A percentile compares a stretch with the other conserved stretches of the same genome.
phyloP scores from a whole-genome alignment of 2,797 vertebrate species.

The Cygnus olor region DNA sequence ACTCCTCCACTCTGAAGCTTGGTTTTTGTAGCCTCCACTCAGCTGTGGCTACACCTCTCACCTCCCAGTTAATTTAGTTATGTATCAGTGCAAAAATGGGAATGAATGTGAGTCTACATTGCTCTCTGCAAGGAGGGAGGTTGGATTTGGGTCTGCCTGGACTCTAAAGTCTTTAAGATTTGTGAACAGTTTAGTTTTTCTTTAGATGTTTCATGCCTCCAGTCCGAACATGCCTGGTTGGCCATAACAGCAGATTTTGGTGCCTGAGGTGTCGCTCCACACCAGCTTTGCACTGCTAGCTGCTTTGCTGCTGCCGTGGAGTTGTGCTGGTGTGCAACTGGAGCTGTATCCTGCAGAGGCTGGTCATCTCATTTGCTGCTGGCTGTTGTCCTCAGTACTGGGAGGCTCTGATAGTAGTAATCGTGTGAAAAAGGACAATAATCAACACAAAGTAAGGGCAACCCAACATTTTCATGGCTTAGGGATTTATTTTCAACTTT shows the following conservation, averaged over 20 bases:
- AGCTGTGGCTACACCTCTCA: background rate
- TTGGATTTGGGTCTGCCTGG: background rate
- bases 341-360: rapidly evolving
- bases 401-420: background rate
- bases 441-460: background rate
- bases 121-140: background rate
- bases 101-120: background rate
- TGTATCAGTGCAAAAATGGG: background rate
- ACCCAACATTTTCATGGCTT: background rate
- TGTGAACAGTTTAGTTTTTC: background rate
- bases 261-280: background rate
- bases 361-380: background rate
- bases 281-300: background rate
- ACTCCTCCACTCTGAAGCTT: background rate
- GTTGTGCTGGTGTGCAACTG: too few species aligned
- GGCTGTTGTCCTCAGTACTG: background rate
- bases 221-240: background rate
- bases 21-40: background rate
- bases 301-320: rapidly evolving
- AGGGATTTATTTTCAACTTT: background rate
- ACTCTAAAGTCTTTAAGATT: background rate
- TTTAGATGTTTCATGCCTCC: background rate
- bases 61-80: background rate
- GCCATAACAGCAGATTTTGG: background rate
- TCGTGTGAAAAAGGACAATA: background rate